Base-by-base conservation (phyloP, 2,797 vertebrate species). In the Eulemur coronatus region DNA sequence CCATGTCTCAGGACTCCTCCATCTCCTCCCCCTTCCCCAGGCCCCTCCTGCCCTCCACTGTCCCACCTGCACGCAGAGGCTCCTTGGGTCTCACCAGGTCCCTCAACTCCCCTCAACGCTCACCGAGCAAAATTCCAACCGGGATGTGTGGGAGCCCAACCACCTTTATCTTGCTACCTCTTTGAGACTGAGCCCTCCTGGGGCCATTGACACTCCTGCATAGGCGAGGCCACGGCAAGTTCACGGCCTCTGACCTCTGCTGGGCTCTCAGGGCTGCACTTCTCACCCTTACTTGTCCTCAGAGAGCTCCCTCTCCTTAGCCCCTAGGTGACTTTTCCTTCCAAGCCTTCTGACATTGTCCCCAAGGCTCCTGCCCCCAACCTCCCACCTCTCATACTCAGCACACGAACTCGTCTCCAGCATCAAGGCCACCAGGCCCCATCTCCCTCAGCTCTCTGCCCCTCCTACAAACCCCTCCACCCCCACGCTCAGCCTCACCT, bases 101-200 rank as follows among this genome's bases (percentile, higher is more conserved):
- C 43, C 38, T 93, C 48, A n/a, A 2, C 13, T 18, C 7, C 6
- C 13, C 24, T 73, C 57, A 30, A 30, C 12, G 33, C 28, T 57
- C 84, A 41, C 24, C 14, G 35, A 91, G 35, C 63, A 48, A 65
- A 94, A 82, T 38, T 22, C 46, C 38, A 22, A 28, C 30, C 1
- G 35, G 48, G 28, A 57, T 63, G 13, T 26, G 10, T 0, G 0
- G 48, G 61, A 33, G 2, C 11, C 12, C 33, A 0, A 1, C 6
- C 1, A 3, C 5, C 22, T 28, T 75, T n/a, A n/a, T n/a, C 57
- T 73, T 63, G 80, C 55, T 41, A 33, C 9, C 1, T 13, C 15
- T 0, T 8, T 0, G 22, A 67, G 38, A 79, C 85, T 48, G 63
- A 59, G 50, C 12, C 22, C 52, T 69, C 18, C 26, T 18, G 4